These are phyloP conservation scores for Tortricodes alternella DNA, from an alignment of 2,888 invertebrate species.

Conservation along the genomic window DNA sequence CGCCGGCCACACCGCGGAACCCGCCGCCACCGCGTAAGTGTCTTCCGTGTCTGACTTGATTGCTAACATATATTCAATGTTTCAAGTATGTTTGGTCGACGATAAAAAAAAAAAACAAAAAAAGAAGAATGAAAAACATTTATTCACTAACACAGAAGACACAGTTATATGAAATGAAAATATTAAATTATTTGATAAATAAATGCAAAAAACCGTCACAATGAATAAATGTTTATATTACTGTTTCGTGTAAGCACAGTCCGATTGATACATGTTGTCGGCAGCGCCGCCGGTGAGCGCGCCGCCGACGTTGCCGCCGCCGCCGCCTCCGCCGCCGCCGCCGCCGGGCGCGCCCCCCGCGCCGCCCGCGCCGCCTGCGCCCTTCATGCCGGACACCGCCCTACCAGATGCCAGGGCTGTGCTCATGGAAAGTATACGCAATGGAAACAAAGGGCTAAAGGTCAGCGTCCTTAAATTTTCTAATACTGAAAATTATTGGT, in stretches of 20 bases:
- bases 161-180: too few species aligned
- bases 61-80: too few species aligned
- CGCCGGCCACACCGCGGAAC: slow-evolving; percentile 64
- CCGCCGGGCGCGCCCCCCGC: slow-evolving; percentile 58
- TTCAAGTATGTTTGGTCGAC: too few species aligned
- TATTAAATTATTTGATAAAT: too few species aligned
- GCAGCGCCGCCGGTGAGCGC: slow-evolving; percentile 48
- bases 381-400: slow-evolving; percentile 50
- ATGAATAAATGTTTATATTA: too few species aligned
- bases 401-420: slow-evolving; percentile 84
- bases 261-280: background rate
- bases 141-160: too few species aligned
- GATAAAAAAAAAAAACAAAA: too few species aligned
- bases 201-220: too few species aligned
- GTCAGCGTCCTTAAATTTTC: slow-evolving; percentile 46
- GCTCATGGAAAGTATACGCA: slow-evolving; percentile 93
- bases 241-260: too few species aligned
- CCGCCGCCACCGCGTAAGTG: slow-evolving; percentile 69
- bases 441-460: slow-evolving; percentile 88
- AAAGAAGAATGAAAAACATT: too few species aligned
- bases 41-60: too few species aligned
- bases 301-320: slow-evolving; percentile 56
- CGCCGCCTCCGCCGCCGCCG: slow-evolving; percentile 53
- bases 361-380: slow-evolving; percentile 54
- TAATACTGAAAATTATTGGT: too few species aligned